Evolutionary conservation across 2,113 vertebrate genomes (phyloP), one percentile per base, ranked within the genome.

Genomic region (Silurus asotus): DNA sequence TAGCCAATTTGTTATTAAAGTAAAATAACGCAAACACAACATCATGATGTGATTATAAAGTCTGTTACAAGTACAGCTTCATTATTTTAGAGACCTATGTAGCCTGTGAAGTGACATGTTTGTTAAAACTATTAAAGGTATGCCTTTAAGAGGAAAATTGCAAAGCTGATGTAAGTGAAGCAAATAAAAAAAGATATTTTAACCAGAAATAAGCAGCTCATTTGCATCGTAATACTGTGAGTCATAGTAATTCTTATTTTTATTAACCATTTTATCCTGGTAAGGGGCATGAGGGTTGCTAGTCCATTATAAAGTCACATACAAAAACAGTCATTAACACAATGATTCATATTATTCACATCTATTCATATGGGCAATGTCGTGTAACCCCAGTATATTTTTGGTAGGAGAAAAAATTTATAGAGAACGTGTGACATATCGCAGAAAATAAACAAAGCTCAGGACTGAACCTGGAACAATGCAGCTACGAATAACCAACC

Each of bases 261-360:
- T 28, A 58, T 13, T 14, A 78, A 19, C 0, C 4, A 58, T 37
- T 58, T 58, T 37, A 58, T 58, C n/a, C 14, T 37, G 7, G n/a
- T 58, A 9, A 9, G 9, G 15, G 11, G n/a, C 74, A 55, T 23
- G 20, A 25, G 23, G 55, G 49, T 55, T 76, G 2, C 51, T 23
- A 55, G 23, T 76, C 23, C 0, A 10, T 20, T 5, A 8, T 28
- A 70, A 28, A 45, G 67, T 13, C 11, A 4, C 67, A 58, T 55
- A 64, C 55, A 70, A 48, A 25, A 75, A 58, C 23, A 23, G 20
- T 48, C 61, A 83, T 55, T 67, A 13, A 64, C 48, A 80, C 51
- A 83, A 28, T 83, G n/a, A 84, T 58, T 70, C 70, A 82, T 81
- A 82, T 20, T 56, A n/a, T 49, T 8, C 23, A 82, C 45, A 23